These are phyloP conservation scores for Pseudococcus viburni DNA, from an alignment of 2,888 invertebrate genomes.

Conservation along the genomic window DNA sequence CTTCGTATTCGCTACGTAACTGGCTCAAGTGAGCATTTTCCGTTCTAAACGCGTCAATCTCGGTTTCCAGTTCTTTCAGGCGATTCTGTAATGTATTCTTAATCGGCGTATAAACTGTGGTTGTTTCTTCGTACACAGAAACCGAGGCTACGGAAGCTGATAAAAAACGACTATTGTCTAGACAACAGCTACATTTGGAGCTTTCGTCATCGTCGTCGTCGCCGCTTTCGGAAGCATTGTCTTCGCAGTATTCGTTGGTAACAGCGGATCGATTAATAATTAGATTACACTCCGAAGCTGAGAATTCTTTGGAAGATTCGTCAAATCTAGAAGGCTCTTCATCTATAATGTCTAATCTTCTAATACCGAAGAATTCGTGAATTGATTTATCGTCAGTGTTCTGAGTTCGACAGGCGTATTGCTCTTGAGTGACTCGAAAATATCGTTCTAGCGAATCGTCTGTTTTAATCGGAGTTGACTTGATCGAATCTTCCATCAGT, in stretches of 20 bases:
- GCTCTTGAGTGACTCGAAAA: constrained; percentile 9
- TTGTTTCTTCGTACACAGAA: constrained; percentile 52
- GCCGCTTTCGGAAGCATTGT: neutral
- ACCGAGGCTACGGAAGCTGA: constrained; percentile 54
- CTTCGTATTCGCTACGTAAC: constrained; percentile 71
- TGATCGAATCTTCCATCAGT: constrained; percentile 74
- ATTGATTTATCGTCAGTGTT: neutral
- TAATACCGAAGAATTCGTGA: constrained; percentile 50
- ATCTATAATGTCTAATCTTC: constrained; percentile 51
- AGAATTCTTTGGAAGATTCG: constrained; percentile 32
- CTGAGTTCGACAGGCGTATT: neutral
- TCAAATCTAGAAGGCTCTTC: constrained; percentile 65
- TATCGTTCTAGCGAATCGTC: neutral
- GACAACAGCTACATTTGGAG: constrained; percentile 57
- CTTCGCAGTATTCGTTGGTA: neutral
- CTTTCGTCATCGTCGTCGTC: constrained; percentile 37
- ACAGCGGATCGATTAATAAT: neutral
- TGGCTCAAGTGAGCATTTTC: constrained; percentile 74
- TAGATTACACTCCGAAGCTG: neutral
- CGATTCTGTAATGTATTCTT: constrained; percentile 70
- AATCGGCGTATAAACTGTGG: constrained; percentile 20
- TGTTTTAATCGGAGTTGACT: constrained; percentile 73
- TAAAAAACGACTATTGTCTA: constrained; percentile 31
- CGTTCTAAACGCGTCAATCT: constrained; percentile 75
- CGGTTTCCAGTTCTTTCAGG: constrained; percentile 78